Conservation (phyloP, 2,113 vertebrate species). For the Brachypteracias leptosomus region DNA sequence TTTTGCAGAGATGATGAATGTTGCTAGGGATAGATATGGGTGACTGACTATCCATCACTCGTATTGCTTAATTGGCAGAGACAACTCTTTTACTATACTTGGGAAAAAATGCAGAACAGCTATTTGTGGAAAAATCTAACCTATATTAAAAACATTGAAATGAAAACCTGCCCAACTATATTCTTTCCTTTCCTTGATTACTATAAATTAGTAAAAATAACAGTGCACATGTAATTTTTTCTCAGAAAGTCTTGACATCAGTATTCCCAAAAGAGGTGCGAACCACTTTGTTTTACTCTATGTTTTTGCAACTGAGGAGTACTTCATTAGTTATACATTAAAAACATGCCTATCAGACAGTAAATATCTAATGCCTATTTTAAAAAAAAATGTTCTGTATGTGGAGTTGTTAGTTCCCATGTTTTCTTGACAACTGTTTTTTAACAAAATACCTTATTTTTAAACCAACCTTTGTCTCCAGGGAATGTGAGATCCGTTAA, state of each 20-base stretch:
- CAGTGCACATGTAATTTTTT: background rate
- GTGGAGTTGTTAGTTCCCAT: background rate
- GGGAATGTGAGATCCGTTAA: rapidly evolving
- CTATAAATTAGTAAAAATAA: background rate
- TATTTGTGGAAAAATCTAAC: background rate
- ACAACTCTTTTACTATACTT: background rate
- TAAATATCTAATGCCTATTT: background rate
- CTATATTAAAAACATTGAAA: background rate
- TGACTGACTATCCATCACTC: background rate
- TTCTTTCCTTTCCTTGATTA: background rate
- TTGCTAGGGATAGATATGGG: background rate
- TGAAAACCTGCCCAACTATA: background rate
- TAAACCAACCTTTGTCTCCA: background rate
- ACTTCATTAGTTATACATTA: background rate
- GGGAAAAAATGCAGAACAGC: background rate
- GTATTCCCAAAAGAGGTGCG: background rate
- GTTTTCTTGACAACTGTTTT: background rate
- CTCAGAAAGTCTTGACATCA: background rate
- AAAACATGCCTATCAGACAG: background rate
- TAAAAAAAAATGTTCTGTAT: background rate
- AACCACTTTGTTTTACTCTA: background rate
- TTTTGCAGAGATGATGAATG: background rate
- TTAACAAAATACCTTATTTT: background rate
- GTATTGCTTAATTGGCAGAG: background rate
- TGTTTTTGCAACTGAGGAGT: background rate